Base-by-base conservation (phyloP, 1,140 invertebrate genomes). In the Microplitis mediator region DNA sequence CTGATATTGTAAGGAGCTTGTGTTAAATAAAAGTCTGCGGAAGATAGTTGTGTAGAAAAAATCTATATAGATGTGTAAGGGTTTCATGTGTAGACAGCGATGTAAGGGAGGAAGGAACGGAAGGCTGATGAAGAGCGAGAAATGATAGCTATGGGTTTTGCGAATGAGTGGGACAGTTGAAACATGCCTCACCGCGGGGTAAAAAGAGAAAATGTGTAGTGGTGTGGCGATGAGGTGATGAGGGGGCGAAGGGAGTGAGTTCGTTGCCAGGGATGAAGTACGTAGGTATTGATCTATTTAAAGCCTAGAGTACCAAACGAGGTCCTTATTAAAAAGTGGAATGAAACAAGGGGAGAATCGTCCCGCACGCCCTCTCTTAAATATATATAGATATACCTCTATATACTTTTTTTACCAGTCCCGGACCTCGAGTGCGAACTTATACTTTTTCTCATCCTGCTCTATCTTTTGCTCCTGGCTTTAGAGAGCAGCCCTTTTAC, bases 211-310 rank as follows among this genome's bases (percentile, higher is more conserved):
- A 45, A 45, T 45, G 39, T 45, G 39, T 45, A 45, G 39, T 45
- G 39, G 39, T 6, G 39, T 45, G 39, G 39, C 39, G 39, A 45
- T 45, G 39, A 45, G 39, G 39, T 45, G 39, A 45, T 45, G 39
- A 45, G 39, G 39, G 39, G 39, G 39, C 39, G 66, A 75, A 78
- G 77, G 81, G 81, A 72, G 74, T 62, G 81, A 79, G 79, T 82
- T 81, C 77, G 82, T 83, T 81, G 81, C 84, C 82, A 83, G 84
- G 84, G 83, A 84, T 82, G 81, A 85, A 85, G 81, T 85, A 82
- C 81, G 84, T 82, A 81, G 81, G 85, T 87, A 87, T 86, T 86
- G 85, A 87, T 86, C 84, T 87, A 86, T 87, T 87, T 86, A 86
- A 87, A 85, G 85, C 84, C 83, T 86, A 85, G 84, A 87, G 83